These are phyloP conservation scores for Zophobas atratus DNA, from an alignment of 1,140 invertebrate genomes.

Conservation along the genomic window DNA sequence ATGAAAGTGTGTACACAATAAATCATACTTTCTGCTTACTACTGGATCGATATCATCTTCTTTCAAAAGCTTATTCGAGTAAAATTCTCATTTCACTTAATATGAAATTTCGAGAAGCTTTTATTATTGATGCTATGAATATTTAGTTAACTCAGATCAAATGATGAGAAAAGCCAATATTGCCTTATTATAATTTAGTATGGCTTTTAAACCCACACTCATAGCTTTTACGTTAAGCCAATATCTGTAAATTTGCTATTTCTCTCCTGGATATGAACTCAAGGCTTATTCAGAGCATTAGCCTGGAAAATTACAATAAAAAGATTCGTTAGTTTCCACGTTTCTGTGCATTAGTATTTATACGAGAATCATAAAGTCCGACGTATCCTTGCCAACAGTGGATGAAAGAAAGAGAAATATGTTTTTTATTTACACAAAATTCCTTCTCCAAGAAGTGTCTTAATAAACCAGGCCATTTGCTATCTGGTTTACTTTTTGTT, in stretches of 20 bases:
- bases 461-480: constrained; percentile 5
- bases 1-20: no score
- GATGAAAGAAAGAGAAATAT: neutral
- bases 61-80: no score
- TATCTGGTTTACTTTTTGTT: constrained; percentile 2
- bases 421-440: neutral
- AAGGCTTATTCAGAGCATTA: constrained; percentile 1
- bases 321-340: constrained; percentile 6
- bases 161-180: constrained; percentile 8
- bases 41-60: no score
- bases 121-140: neutral
- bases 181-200: neutral
- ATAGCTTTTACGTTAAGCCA: neutral
- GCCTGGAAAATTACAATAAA: constrained; percentile 11
- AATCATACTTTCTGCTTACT: no score
- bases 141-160: constrained; percentile 25
- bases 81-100: neutral
- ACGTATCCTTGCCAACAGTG: neutral
- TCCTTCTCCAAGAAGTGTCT: neutral
- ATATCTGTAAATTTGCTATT: constrained; percentile 18
- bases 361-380: neutral
- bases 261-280: neutral
- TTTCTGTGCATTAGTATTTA: neutral
- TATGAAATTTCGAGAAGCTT: neutral
- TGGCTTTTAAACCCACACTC: constrained; percentile 2